A percentile compares a stretch with the other conserved stretches of the same genome.
phyloP scores from a whole-genome alignment of 2,888 invertebrate genomes.

The Ceratothoa steindachneri region DNA sequence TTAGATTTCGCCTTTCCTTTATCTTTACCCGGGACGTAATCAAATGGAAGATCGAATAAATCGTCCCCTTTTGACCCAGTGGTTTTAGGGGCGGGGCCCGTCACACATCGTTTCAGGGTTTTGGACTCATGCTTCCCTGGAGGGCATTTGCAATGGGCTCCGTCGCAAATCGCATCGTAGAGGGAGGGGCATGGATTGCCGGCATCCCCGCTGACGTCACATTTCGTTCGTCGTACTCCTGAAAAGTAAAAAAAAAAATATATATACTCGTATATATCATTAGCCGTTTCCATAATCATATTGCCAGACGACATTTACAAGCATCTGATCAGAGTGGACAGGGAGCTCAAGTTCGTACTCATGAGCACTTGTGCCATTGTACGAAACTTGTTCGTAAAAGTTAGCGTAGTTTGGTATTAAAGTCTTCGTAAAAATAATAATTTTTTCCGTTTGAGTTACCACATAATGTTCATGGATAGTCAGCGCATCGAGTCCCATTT shows the following conservation, averaged over 20 bases:
- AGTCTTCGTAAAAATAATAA: too few species aligned
- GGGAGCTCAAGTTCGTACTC: too few species aligned
- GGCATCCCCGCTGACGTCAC: background rate
- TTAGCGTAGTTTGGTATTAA: too few species aligned
- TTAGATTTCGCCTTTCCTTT: background rate
- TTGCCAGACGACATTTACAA: too few species aligned
- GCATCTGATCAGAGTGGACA: too few species aligned
- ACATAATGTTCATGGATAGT: too few species aligned
- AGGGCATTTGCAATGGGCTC: constrained; percentile 31
- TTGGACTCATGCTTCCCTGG: constrained; percentile 36
- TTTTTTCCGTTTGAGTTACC: too few species aligned
- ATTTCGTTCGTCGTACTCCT: background rate
- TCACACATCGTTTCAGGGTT: constrained; percentile 18
- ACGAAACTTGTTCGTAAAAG: too few species aligned
- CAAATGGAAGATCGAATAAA: background rate
- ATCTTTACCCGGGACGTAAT: background rate
- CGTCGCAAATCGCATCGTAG: constrained; percentile 34
- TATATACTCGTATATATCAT: too few species aligned
- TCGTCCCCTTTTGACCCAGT: background rate
- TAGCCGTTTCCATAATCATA: too few species aligned
- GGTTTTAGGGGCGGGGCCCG: background rate
- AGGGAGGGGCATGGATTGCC: constrained; percentile 32
- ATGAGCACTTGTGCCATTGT: too few species aligned
- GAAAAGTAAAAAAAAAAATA: background rate
- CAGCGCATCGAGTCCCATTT: too few species aligned